Conservation (phyloP, 2,113 vertebrate genomes). For the Atherinomorus stipes region DNA sequence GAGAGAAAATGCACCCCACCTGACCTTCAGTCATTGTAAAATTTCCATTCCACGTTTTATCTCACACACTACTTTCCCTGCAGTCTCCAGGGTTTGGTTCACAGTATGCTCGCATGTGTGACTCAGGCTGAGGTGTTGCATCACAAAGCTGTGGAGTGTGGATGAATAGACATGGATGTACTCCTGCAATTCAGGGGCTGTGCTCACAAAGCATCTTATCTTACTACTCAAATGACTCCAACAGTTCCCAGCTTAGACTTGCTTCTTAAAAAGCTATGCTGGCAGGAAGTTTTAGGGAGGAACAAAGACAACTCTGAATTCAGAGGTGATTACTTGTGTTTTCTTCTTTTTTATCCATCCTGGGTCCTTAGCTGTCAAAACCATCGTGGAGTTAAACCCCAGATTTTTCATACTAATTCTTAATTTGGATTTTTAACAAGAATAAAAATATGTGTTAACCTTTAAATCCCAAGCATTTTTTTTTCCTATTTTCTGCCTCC, state of each 20-base stretch:
- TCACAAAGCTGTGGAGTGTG: constrained; percentile 57
- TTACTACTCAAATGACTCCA: constrained; percentile 1
- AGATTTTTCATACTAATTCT: background rate
- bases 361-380: too few relatives aligned
- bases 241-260: background rate
- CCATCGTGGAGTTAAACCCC: too few relatives aligned
- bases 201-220: constrained; percentile 12
- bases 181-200: constrained; percentile 4
- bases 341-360: too few relatives aligned
- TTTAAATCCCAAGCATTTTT: too few relatives aligned
- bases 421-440: too few relatives aligned
- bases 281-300: background rate
- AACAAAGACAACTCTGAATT: background rate
- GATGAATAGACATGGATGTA: constrained; percentile 25
- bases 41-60: constrained; percentile 64
- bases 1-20: constrained; percentile 23
- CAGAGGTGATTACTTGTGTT: background rate
- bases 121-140: constrained; percentile 65
- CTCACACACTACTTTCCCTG: constrained; percentile 28
- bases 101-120: constrained; percentile 47
- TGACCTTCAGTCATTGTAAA: constrained; percentile 55
- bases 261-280: background rate
- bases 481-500: too few relatives aligned
- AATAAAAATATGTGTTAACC: too few relatives aligned
- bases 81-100: constrained; percentile 48